phyloP scores from a whole-genome alignment of 1,140 invertebrate genomes.

The Nasonia longicornis region DNA sequence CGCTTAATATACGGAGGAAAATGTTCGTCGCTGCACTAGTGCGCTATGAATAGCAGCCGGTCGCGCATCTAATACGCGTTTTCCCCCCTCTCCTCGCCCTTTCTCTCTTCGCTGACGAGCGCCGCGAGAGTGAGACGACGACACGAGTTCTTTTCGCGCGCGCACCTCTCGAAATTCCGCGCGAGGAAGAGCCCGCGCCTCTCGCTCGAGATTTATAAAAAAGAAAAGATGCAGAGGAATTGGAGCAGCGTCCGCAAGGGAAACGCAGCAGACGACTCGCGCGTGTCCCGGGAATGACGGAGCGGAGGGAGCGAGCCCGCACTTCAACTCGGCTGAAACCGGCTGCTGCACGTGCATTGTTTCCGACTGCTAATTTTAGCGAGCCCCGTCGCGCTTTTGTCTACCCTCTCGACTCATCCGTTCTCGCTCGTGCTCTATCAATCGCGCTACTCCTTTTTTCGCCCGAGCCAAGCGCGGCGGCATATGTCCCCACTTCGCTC shows the following conservation, averaged over 20 bases:
- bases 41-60: too few species aligned
- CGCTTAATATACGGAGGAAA: too few species aligned
- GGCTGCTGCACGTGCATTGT: conserved; percentile 54
- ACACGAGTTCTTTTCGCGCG: conserved; percentile 26
- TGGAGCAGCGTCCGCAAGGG: too few species aligned
- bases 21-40: too few species aligned
- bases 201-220: not conserved
- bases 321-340: conserved; percentile 54
- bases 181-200: too few species aligned
- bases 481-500: not conserved
- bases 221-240: not conserved
- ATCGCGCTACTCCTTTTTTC: not conserved
- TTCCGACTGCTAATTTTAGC: conserved; percentile 56
- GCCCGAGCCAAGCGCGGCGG: not conserved
- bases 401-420: conserved; percentile 48
- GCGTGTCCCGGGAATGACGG: not conserved
- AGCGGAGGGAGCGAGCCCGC: conserved; percentile 41
- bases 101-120: too few species aligned
- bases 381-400: conserved; percentile 50
- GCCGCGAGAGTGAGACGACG: too few species aligned
- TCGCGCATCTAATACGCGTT: too few species aligned
- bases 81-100: not conserved
- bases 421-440: not conserved
- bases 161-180: conserved; percentile 9
- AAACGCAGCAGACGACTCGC: not conserved